These are phyloP conservation scores for Urosaurus nigricauda DNA, from an alignment of 2,797 vertebrate species.

Conservation along the genomic window DNA sequence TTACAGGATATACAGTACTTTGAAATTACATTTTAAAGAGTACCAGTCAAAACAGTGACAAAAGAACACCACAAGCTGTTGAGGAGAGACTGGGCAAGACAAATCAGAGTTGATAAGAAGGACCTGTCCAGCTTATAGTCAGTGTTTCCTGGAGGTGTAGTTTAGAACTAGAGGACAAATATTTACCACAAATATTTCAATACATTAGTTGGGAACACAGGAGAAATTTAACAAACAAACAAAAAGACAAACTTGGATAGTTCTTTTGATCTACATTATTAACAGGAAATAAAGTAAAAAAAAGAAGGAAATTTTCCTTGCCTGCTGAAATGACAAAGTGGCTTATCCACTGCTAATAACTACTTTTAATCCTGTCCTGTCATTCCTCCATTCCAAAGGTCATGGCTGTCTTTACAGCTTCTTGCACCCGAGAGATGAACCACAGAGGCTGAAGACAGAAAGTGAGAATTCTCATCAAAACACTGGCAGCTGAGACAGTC, in stretches of 20 bases:
- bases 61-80: background rate
- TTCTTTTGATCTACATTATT: background rate
- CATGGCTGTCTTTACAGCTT: constrained; percentile 12
- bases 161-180: background rate
- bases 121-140: background rate
- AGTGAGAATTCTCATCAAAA: constrained; percentile 22
- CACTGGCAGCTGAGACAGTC: constrained; percentile 5
- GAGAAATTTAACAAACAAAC: background rate
- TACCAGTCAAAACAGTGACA: background rate
- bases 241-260: background rate
- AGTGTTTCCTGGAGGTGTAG: background rate
- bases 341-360: background rate
- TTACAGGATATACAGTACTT: background rate
- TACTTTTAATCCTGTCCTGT: constrained; percentile 13
- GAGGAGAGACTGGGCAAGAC: background rate
- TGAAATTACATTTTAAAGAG: too few relatives aligned
- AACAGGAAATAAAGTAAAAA: background rate
- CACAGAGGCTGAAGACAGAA: background rate
- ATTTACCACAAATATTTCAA: background rate
- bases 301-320: background rate
- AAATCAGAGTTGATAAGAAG: background rate
- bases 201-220: background rate
- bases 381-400: constrained; percentile 14
- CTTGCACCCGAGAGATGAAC: background rate
- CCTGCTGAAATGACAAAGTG: background rate